Conservation (phyloP, 1,140 invertebrate genomes). For the Dreissena rostriformis region DNA sequence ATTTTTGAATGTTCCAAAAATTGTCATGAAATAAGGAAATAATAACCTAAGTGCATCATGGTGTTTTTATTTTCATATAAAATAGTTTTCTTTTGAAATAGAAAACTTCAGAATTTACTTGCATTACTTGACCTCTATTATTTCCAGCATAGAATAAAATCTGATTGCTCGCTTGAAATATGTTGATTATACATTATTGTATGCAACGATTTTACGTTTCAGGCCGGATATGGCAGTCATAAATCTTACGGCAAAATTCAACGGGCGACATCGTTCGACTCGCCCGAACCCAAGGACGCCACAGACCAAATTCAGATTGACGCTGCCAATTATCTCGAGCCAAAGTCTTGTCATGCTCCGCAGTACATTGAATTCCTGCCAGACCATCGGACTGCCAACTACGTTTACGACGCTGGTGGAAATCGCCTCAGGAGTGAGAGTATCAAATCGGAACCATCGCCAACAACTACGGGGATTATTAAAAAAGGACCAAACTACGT, state of each 20-base stretch:
- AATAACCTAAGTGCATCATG: too few relatives aligned
- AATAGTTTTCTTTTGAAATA: too few relatives aligned
- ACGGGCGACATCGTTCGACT: conserved; percentile 68
- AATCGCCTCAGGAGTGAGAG: conserved; percentile 23
- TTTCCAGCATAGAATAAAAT: too few relatives aligned
- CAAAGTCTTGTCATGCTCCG: conserved; percentile 23
- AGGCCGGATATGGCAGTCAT: conserved; percentile 50
- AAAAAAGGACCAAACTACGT: conserved; percentile 51
- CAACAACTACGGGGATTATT: not conserved
- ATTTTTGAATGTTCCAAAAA: too few relatives aligned
- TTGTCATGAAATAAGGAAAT: too few relatives aligned
- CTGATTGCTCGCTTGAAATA: not conserved
- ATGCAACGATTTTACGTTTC: conserved; percentile 20
- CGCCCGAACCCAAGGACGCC: conserved; percentile 63
- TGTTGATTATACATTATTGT: not conserved
- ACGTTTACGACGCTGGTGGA: conserved; percentile 45
- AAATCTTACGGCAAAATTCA: conserved; percentile 57
- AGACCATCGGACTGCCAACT: conserved; percentile 34
- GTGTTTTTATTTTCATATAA: too few relatives aligned
- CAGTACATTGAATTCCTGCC: conserved; percentile 50
- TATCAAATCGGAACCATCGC: not conserved
- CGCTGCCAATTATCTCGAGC: conserved; percentile 45
- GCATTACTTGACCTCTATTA: too few relatives aligned
- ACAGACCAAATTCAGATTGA: conserved; percentile 45
- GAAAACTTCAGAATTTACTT: too few relatives aligned